Evolutionary conservation across 2,113 vertebrate species (phyloP).

Genomic region (Asarcornis scutulata): DNA sequence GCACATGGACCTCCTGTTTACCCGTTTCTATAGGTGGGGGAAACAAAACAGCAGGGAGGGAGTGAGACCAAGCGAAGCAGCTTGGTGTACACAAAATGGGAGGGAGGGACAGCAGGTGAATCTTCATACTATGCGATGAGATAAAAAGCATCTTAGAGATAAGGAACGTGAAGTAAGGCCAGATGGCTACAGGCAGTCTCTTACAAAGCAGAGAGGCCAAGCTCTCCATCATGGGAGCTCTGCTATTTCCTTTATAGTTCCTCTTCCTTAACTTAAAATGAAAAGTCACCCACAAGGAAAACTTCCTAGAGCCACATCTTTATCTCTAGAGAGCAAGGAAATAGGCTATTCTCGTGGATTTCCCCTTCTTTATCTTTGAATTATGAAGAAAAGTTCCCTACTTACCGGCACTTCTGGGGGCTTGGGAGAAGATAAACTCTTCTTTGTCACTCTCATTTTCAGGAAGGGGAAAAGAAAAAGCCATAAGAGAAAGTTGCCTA

Average conservation of each 20-base stretch:
- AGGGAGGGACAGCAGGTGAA: background rate
- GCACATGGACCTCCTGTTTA: rapidly evolving
- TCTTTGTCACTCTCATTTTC: slow-evolving; percentile 32
- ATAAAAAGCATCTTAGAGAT: background rate
- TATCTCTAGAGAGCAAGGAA: background rate
- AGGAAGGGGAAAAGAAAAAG: background rate
- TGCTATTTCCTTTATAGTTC: background rate
- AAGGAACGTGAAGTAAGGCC: background rate
- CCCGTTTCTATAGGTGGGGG: background rate
- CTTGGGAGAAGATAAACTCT: slow-evolving; percentile 7
- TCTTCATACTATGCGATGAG: rapidly evolving
- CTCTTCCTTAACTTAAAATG: background rate
- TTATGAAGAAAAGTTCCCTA: background rate
- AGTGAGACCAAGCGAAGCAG: background rate
- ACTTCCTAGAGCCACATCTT: background rate
- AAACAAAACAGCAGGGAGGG: background rate
- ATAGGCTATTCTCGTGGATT: rapidly evolving
- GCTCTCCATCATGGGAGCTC: background rate
- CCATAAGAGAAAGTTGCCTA: background rate
- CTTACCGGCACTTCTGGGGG: slow-evolving; percentile 30
- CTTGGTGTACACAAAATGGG: background rate
- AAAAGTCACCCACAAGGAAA: background rate
- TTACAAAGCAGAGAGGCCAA: background rate
- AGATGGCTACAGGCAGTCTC: rapidly evolving
- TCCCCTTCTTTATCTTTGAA: background rate